Base-by-base conservation (phyloP, 2,797 vertebrate genomes). In the Ctenosaura bakeri region DNA sequence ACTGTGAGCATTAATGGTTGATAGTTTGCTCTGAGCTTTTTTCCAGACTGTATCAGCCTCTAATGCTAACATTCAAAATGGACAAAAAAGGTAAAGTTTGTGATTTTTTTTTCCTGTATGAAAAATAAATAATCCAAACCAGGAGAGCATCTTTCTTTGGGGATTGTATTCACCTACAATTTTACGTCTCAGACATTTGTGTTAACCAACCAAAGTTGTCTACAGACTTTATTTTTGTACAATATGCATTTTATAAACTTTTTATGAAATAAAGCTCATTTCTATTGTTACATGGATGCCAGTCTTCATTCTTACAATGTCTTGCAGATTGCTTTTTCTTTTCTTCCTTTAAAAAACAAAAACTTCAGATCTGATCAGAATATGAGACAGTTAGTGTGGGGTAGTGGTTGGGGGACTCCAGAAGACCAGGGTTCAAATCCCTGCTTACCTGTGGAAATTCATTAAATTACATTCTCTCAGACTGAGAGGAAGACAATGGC, bases 191-290 rank as follows among this genome's bases (percentile, higher is more conserved):
- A 97, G 96, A 98, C 97, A 96, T 99, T 98, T 98, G 97, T 99
- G 98, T 99, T 99, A 98, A 98, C 98, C 98, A 99, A 99, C 98
- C 98, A 99, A 99, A 99, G 98, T 98, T 99, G 98, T 99, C 98
- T 97, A 98, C 98, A 99, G 98, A 99, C 98, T 99, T 98, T 99
- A 99, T 99, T 99, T 99, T 99, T 99, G 98, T 99, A 99, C 98
- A 98, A 99, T 99, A 99, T 98, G 98, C 98, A 98, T 99, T 99
- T 99, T 99, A 98, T 99, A 99, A 88, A 98, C 98, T 99, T 99
- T 99, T 99, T 99, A 99, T 98, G 98, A 98, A 99, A 99, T 98
- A 99, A 99, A 99, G 98, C 97, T 98, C 97, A 97, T 99, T 99
- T 99, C 98, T 99, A 99, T 98, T 96, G 97, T 97, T 98, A 90